Percentiles rank a stretch among this genome's conserved stretches.
phyloP scores from a whole-genome alignment of 2,113 vertebrate species.

The Pseudopodoces humilis region DNA sequence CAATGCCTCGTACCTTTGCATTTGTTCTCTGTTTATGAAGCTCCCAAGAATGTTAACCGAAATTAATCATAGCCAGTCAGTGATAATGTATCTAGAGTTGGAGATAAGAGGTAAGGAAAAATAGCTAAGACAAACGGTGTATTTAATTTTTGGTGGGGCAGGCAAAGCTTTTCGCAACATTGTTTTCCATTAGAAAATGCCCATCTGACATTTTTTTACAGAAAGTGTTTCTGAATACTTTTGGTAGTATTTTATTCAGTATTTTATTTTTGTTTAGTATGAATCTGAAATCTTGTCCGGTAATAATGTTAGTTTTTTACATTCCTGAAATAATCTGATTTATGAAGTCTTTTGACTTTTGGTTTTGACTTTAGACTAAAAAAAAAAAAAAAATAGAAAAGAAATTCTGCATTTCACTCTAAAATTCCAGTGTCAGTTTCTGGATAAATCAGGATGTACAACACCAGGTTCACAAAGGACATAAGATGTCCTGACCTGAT shows the following conservation, averaged over 20 bases:
- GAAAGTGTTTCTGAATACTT: background rate
- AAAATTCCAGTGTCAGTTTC: background rate
- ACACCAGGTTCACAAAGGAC: background rate
- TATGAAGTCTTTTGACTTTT: background rate
- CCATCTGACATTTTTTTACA: background rate
- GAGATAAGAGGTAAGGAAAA: background rate
- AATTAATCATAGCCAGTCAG: background rate
- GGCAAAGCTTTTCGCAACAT: background rate
- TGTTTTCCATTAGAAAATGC: background rate
- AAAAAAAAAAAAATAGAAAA: background rate
- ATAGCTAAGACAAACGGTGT: background rate
- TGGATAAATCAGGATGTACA: background rate
- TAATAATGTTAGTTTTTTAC: background rate
- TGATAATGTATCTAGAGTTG: background rate
- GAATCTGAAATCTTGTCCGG: background rate
- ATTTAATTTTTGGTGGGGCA: background rate
- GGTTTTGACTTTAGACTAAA: background rate
- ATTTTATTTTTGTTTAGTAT: background rate
- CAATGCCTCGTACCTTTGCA: background rate
- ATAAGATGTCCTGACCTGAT: background rate
- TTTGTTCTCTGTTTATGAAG: background rate
- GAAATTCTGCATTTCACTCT: background rate
- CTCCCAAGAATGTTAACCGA: background rate
- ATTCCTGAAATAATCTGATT: background rate
- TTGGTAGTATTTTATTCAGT: background rate